Percentiles rank a stretch among this genome's conserved stretches.
Conservation (phyloP, 2,797 vertebrate genomes). For the Perodicticus potto region DNA sequence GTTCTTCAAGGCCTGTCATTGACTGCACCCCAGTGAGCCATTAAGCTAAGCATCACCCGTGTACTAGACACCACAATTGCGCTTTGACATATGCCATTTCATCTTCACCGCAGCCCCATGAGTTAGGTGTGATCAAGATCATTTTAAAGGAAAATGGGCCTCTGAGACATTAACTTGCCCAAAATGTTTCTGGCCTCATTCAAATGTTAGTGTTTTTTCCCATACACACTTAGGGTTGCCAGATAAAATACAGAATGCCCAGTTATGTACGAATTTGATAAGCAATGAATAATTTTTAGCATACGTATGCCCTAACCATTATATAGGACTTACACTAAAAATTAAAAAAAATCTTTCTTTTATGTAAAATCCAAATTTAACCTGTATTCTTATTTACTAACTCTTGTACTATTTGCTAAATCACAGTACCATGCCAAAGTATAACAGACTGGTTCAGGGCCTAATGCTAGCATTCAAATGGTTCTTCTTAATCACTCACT, state of each 20-base stretch:
- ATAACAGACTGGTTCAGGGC: background rate
- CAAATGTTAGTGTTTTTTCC: background rate
- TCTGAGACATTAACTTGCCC: background rate
- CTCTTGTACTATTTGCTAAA: background rate
- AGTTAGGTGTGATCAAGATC: background rate
- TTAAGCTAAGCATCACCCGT: background rate
- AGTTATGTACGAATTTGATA: constrained; percentile 10
- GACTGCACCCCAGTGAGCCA: background rate
- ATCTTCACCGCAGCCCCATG: background rate
- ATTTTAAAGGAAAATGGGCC: background rate
- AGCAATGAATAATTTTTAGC: background rate
- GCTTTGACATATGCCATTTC: background rate
- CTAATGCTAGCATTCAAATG: background rate
- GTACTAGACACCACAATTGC: background rate
- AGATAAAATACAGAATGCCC: background rate
- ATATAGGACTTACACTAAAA: background rate
- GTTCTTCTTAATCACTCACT: background rate
- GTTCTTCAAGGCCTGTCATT: background rate
- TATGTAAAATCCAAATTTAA: background rate
- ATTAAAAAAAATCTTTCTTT: background rate
- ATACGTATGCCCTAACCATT: background rate
- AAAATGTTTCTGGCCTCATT: background rate
- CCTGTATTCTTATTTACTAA: background rate
- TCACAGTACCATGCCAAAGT: background rate
- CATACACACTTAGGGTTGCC: background rate